Percentiles rank a stretch among this genome's conserved stretches.
phyloP scores from a whole-genome alignment of 2,888 invertebrate species.

The Orgyia antiqua region DNA sequence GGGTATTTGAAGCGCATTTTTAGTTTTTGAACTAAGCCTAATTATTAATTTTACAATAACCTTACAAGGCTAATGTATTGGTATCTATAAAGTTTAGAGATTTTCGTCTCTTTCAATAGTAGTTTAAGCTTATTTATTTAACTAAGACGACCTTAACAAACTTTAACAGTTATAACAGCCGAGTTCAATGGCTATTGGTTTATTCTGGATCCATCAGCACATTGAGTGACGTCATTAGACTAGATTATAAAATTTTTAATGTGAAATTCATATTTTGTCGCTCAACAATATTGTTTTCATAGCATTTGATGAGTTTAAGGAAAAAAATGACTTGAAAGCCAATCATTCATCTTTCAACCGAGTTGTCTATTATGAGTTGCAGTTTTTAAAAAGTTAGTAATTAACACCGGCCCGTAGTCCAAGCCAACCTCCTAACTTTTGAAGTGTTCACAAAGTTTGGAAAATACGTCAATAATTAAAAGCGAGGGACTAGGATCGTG shows the following conservation, averaged over 20 bases:
- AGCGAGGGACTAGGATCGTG: constrained; percentile 39
- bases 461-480: constrained; percentile 69
- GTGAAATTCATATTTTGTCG: constrained; percentile 44
- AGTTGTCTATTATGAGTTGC: constrained; percentile 76
- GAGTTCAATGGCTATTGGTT: no score
- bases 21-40: no score
- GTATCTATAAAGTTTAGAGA: no score
- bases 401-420: constrained; percentile 64
- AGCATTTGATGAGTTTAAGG: constrained; percentile 36
- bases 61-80: no score
- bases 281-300: constrained; percentile 32
- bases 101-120: no score
- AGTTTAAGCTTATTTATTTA: no score
- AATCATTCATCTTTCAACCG: constrained; percentile 70
- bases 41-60: no score
- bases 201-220: no score
- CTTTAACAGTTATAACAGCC: no score
- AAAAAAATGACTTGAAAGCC: constrained; percentile 39
- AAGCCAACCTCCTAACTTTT: constrained; percentile 60
- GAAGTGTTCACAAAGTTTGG: constrained; percentile 64
- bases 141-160: no score
- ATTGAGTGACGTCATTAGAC: no score
- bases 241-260: constrained; percentile 19
- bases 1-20: no score
- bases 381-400: constrained; percentile 74